Conservation (phyloP, 2,113 vertebrate genomes). For the Albula glossodonta region DNA sequence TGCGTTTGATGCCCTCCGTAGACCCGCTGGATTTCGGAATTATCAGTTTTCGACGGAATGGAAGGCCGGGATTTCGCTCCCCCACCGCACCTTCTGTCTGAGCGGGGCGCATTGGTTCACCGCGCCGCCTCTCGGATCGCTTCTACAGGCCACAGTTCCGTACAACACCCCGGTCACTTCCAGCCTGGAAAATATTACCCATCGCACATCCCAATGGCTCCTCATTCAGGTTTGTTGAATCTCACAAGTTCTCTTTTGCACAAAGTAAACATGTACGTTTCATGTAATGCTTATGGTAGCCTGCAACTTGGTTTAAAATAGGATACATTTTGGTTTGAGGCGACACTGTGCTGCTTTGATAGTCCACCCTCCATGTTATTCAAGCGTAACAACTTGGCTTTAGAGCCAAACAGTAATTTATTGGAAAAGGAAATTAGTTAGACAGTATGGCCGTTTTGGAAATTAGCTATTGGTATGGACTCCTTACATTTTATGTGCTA, state of each 20-base stretch:
- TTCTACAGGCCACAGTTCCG: conserved; percentile 80
- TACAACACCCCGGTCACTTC: conserved; percentile 87
- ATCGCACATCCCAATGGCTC: conserved; percentile 91
- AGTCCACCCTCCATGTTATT: conserved; percentile 11
- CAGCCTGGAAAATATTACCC: conserved; percentile 93
- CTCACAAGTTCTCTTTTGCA: not conserved
- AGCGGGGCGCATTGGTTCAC: conserved; percentile 86
- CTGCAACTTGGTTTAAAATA: conserved; percentile 9
- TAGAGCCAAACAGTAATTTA: conserved; percentile 35
- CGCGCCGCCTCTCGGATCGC: conserved; percentile 84
- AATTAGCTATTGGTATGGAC: conserved; percentile 26
- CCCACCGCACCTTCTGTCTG: conserved; percentile 88
- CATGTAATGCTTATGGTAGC: not conserved
- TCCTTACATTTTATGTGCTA: conserved; percentile 23
- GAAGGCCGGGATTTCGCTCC: conserved; percentile 94
- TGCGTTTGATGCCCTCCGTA: conserved; percentile 66
- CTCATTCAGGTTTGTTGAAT: conserved; percentile 88
- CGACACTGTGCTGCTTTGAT: not conserved
- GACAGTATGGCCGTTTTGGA: conserved; percentile 31
- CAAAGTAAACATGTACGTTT: not conserved
- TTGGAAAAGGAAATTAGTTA: conserved; percentile 34
- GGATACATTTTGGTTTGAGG: not conserved
- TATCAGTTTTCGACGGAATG: conserved; percentile 73
- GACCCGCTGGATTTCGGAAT: conserved; percentile 70
- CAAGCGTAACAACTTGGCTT: conserved; percentile 27